Evolutionary conservation across 2,113 vertebrate genomes (phyloP), one percentile per base, ranked within the genome.

Genomic region (Hippoglossus stenolepis): DNA sequence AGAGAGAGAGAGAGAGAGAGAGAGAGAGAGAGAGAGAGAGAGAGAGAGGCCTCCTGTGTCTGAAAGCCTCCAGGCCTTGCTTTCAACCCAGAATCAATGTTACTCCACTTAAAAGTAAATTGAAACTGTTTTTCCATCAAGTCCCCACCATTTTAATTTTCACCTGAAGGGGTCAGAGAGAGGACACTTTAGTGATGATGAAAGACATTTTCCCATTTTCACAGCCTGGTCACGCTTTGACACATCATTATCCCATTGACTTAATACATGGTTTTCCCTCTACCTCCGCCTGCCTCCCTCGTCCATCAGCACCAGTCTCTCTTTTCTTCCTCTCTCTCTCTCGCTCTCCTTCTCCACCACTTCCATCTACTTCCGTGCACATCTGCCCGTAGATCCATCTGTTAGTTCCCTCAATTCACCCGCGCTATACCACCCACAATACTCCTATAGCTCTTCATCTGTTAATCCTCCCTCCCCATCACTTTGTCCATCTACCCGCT

Each of bases 131-230:
- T 92, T 90, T 89, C 81, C 84, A 87, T 86, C 64, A 80, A 87
- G 77, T 90, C 85, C 67, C 73, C 65, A 65, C 84, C 85, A 85
- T 93, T 90, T 92, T 88, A 91, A 92, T 90, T 89, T 88, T 87
- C 80, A 85, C 87, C 91, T 83, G 83, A 84, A 87, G 90, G 86
- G 93, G 93, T 94, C 90, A 92, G 78, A 47, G 86, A 91, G 81
- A 90, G 93, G 92, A 92, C 93, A 89, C 87, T 86, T 92, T 88
- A 85, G 90, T 84, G 88, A 92, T 91, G 92, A 92, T 93, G 87
- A 93, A 92, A 93, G 90, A 90, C 91, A 88, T 89, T 91, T 90
- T 85, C 82, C 88, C 87, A 90, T 93, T 93, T 94, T 84, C 91
- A 78, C 80, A 91, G 90, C 82, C 83, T 88, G 89, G 90, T 91